These are phyloP conservation scores for Cydia pomonella DNA, from an alignment of 1,140 invertebrate species.

Conservation along the genomic window DNA sequence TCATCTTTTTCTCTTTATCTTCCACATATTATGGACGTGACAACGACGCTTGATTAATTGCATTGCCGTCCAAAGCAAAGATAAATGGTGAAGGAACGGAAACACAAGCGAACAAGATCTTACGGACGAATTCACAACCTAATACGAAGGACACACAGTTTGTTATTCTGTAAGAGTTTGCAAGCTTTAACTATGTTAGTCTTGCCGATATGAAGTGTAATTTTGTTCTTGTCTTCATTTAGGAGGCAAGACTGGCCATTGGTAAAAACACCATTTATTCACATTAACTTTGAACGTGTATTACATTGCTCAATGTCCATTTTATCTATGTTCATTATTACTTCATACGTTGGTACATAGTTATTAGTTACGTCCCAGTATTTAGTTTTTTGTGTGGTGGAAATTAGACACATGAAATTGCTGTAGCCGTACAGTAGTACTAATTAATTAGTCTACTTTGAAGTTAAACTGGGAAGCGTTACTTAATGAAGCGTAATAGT, in stretches of 20 bases:
- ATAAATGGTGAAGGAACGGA: constrained; percentile 58
- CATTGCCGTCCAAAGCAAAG: constrained; percentile 65
- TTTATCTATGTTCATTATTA: constrained; percentile 12
- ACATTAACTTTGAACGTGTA: constrained; percentile 9
- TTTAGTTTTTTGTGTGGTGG: background rate
- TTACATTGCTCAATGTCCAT: constrained; percentile 9
- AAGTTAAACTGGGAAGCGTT: too few relatives aligned
- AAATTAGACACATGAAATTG: background rate
- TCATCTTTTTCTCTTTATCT: constrained; percentile 75
- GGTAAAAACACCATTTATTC: constrained; percentile 15
- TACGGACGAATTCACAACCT: background rate
- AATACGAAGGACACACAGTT: background rate
- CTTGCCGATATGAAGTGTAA: constrained; percentile 50
- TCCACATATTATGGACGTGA: constrained; percentile 63
- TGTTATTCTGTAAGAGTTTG: constrained; percentile 4
- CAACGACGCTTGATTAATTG: constrained; percentile 77
- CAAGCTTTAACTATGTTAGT: constrained; percentile 47
- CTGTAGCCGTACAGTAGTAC: background rate
- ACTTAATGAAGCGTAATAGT: too few relatives aligned
- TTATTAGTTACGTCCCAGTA: background rate
- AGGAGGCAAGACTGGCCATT: constrained; percentile 35
- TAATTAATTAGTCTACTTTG: too few relatives aligned
- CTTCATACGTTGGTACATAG: background rate
- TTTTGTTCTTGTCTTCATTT: constrained; percentile 48
- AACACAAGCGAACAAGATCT: constrained; percentile 21